Base-by-base conservation (phyloP, 2,888 invertebrate genomes). In the Cynaeus angustus region DNA sequence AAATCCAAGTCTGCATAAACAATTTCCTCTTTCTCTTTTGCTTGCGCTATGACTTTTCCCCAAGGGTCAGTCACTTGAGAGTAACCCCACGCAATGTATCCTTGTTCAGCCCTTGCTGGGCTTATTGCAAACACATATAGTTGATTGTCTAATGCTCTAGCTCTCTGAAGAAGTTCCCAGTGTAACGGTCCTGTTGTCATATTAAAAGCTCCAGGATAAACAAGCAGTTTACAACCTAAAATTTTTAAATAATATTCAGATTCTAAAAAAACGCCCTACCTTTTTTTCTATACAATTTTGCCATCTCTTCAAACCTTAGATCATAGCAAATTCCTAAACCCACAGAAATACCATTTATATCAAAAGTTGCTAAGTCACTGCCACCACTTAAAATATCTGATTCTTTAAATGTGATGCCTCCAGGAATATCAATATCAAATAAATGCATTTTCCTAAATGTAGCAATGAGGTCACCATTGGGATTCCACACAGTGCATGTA, bases 301-400 rank as follows among this genome's bases (percentile, higher is more conserved):
- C 94, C 88, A 98, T 87, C 86, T 98, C 97, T 68, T 93, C 91
- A 85, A 98, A 99, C 13, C 98, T 88, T 61, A 98, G 88, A 82
- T 98, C 98, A 83, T 98, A 98, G 82, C 98, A 99, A 79, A 98
- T 95, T 1, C 97, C 98, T 50, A 98, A 81, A 0, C 98, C 98
- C 66, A 98, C 87, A 86, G 91, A 94, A 69, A 90, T 88, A 0
- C 89, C 89, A 61, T 90, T 89, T 10, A 91, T 89, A 33, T 92
- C 88, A 80, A 98, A 93, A 0, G 88, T 91, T 0, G 92, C 92
- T 58, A 96, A 85, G 3, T 89, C 83, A 79, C 92, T 87, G 0
- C 98, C 98, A 0, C 94, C 87, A 13, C 89, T 88, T 0, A 98
- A 85, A 0, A 91, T 91, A 66, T 96, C 94, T 0, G 97, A 98